Evolutionary conservation across 2,797 vertebrate species (phyloP).

Genomic region (Phrynocephalus vlangalii): DNA sequence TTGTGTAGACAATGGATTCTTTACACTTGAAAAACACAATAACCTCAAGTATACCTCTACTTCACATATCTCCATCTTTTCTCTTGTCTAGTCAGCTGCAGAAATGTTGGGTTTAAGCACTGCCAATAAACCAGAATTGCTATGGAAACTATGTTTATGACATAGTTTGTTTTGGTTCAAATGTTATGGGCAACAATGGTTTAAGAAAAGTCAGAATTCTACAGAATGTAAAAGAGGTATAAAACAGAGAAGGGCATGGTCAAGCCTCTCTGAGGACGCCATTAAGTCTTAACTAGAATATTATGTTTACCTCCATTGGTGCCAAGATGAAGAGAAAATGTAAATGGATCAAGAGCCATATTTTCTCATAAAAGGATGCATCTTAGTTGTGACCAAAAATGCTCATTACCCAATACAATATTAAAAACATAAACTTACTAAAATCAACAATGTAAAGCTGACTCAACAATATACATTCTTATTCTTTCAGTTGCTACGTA

Average conservation of each 20-base stretch:
- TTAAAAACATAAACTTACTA: background rate
- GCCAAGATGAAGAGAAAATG: slow-evolving; percentile 8
- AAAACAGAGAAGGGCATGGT: background rate
- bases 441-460: background rate
- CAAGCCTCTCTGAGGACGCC: background rate
- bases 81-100: background rate
- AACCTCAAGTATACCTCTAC: background rate
- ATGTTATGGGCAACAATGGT: background rate
- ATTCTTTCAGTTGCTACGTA: background rate
- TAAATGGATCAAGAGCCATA: background rate
- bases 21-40: background rate
- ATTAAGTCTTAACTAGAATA: background rate
- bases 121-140: background rate
- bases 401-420: background rate
- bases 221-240: background rate
- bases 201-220: background rate
- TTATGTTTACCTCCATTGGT: background rate
- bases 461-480: background rate
- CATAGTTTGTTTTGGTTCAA: background rate
- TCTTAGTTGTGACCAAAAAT: background rate
- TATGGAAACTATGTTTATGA: background rate
- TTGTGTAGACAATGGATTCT: background rate
- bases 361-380: background rate
- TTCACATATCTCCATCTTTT: background rate
- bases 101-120: background rate